Base-by-base conservation (phyloP, 2,113 vertebrate genomes). In the Pholis gunnellus region DNA sequence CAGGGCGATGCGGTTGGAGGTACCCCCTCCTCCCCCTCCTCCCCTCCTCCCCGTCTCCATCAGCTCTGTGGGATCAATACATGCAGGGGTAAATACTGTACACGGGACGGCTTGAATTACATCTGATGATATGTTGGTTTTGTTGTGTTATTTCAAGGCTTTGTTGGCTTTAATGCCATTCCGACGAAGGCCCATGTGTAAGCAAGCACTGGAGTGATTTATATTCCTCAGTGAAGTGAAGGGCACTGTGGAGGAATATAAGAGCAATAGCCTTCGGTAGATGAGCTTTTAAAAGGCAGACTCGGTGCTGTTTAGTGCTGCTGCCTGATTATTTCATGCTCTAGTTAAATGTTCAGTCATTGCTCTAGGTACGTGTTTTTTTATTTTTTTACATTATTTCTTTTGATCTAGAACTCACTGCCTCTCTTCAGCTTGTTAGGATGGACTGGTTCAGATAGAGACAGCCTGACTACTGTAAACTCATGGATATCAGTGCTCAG, bases 181-280 rank as follows among this genome's bases (percentile, higher is more conserved):
- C 34, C 22, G 31, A 73, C 7, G 5, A 44, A 69, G 72, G 48
- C 81, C 64, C 36, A 13, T n/a, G 18, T 66, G 42, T 54, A 78
- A 75, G 64, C 50, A 80, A 56, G 73, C 50, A 66, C 40, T 77
- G n/a, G 8, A 36, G 54, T 86, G 72, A 86, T 92, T 81, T 60
- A 81, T 79, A 85, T 91, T 80, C 75, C 48, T 71, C 72, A 65
- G 81, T 84, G 68, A 80, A 89, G 85, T 92, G 91, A 94, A 95
- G 94, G 93, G 87, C 94, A 94, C 88, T 85, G 88, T 90, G 88
- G 56, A 86, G 81, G 87, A 84, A 84, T 87, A 89, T 54, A 64
- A 88, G 82, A 92, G 87, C 78, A 84, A 84, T 89, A 85, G 83
- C 80, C 75, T 69, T 84, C 27, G 40, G 83, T 87, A 72, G 75